Percentiles rank a stretch among this genome's conserved stretches.
Evolutionary conservation across 2,888 invertebrate genomes (phyloP).

Genomic region (Melanostoma scalare): DNA sequence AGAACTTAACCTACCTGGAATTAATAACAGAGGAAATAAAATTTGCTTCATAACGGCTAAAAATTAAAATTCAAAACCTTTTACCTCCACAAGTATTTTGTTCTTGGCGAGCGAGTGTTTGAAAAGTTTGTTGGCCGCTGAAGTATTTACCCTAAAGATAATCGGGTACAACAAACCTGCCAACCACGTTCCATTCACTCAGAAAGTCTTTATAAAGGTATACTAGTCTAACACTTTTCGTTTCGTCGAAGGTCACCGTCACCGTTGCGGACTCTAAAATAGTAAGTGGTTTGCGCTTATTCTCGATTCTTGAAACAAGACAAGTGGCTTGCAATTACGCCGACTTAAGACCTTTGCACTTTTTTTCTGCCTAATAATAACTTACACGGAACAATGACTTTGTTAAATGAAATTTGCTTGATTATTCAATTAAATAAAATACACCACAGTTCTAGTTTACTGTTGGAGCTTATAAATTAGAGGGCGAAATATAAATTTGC

Average conservation of each 20-base stretch:
- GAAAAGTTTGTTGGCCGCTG: background rate
- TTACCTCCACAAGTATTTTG: too few species aligned
- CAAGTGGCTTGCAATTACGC: slow-evolving; percentile 43
- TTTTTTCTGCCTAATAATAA: slow-evolving; percentile 45
- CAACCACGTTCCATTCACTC: slow-evolving; percentile 17
- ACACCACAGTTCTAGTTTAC: slow-evolving; percentile 28
- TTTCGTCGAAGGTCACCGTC: slow-evolving; percentile 63
- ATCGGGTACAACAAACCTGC: background rate
- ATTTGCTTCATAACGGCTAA: too few species aligned
- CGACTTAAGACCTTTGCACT: slow-evolving; percentile 52
- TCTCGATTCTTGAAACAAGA: slow-evolving; percentile 49
- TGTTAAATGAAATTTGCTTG: slow-evolving; percentile 44
- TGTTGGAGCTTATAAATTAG: background rate
- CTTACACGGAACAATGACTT: slow-evolving; percentile 54
- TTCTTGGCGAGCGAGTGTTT: too few species aligned
- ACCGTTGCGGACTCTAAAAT: background rate
- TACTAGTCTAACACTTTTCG: slow-evolving; percentile 59
- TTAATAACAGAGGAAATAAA: too few species aligned
- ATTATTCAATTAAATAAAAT: slow-evolving; percentile 59
- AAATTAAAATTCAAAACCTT: too few species aligned
- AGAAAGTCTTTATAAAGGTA: slow-evolving; percentile 29
- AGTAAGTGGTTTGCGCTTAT: slow-evolving; percentile 35
- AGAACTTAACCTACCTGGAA: too few species aligned
- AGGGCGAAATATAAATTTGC: slow-evolving; percentile 34
- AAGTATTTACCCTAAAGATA: background rate